Evolutionary conservation across 1,140 invertebrate species (phyloP).

Genomic region (Babylonia areolata): DNA sequence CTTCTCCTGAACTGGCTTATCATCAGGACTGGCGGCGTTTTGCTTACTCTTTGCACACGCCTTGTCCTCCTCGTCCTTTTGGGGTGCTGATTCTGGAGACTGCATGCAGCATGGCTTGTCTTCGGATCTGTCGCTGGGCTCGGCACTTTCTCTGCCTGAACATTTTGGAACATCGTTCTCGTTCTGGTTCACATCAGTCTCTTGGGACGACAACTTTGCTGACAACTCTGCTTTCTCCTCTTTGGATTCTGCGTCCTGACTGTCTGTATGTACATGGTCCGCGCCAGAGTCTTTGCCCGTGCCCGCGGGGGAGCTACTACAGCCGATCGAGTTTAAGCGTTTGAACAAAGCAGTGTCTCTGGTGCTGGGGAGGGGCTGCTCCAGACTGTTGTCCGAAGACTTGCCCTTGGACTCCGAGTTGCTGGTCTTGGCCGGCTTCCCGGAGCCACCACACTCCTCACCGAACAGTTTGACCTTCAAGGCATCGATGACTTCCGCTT

Average conservation of each 20-base stretch:
- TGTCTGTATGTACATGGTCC: neutral
- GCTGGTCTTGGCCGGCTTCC: neutral
- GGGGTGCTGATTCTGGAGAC: neutral
- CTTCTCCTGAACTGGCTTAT: neutral
- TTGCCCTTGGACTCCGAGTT: neutral
- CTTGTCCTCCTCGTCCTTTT: neutral
- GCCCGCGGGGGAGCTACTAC: too few species aligned
- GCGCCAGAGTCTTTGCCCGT: neutral
- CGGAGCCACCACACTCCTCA: neutral
- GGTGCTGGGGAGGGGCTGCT: constrained; percentile 32
- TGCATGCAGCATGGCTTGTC: neutral
- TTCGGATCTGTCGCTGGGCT: neutral
- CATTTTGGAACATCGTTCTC: neutral
- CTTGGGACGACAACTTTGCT: too few species aligned
- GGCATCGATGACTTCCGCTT: constrained; percentile 71
- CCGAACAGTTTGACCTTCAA: constrained; percentile 79
- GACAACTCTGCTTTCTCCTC: constrained; percentile 4
- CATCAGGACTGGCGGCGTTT: neutral
- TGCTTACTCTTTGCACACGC: neutral
- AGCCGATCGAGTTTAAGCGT: constrained; percentile 7
- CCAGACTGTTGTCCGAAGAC: constrained; percentile 4
- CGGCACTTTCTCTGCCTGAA: neutral
- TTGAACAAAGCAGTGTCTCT: constrained; percentile 36
- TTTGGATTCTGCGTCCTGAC: neutral
- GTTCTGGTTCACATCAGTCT: neutral